A percentile compares a stretch with the other conserved stretches of the same genome.
phyloP scores from a whole-genome alignment of 64 coral and sea anemone species.

The Orbicella faveolata region DNA sequence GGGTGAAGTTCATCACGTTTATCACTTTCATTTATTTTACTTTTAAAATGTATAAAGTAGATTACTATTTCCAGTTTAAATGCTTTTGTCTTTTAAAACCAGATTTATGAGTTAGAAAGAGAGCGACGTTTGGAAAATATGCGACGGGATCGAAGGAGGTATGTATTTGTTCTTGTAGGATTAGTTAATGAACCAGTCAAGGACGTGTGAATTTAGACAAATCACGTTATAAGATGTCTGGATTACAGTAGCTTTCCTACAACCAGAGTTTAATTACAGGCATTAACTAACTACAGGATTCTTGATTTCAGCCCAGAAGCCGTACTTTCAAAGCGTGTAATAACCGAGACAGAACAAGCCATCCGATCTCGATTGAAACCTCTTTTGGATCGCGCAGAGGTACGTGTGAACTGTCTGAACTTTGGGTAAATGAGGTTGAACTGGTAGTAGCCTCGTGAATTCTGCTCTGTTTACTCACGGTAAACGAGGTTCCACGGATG shows the following conservation, averaged over 20 bases:
- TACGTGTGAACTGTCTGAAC: background rate
- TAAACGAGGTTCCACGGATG: no score
- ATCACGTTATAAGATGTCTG: no score
- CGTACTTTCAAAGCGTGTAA: conserved; percentile 47
- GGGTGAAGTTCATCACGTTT: background rate
- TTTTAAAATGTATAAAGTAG: background rate
- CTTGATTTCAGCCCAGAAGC: conserved; percentile 35
- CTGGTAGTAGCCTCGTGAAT: no score
- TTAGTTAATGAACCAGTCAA: background rate
- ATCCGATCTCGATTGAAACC: conserved; percentile 66
- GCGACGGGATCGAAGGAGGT: background rate
- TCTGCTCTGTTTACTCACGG: no score
- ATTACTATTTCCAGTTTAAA: background rate
- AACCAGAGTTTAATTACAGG: no score
- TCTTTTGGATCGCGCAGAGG: conserved; percentile 70
- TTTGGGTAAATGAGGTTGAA: background rate
- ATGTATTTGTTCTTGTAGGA: background rate
- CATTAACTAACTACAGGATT: background rate
- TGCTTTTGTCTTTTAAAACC: background rate
- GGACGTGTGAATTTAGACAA: background rate
- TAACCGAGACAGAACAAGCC: conserved; percentile 69
- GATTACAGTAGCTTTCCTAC: no score
- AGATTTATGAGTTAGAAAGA: conserved; percentile 17
- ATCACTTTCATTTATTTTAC: no score
- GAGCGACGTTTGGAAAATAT: background rate